Evolutionary conservation across 2,888 invertebrate species (phyloP).

Genomic region (Parnassius smintheus): DNA sequence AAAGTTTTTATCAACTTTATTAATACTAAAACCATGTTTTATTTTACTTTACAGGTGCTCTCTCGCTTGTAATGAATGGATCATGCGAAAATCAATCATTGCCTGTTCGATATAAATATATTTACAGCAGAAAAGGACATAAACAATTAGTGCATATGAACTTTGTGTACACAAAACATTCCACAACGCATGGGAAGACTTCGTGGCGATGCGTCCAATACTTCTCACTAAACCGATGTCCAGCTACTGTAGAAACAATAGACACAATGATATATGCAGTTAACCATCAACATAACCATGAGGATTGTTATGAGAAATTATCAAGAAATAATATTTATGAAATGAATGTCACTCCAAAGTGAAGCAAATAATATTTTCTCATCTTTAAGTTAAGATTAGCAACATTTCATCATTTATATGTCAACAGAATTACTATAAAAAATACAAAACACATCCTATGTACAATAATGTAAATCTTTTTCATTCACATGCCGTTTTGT

Average conservation of each 20-base stretch:
- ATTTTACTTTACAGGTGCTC: slow-evolving; percentile 63
- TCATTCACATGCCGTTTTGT: too few species aligned
- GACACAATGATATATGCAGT: slow-evolving; percentile 73
- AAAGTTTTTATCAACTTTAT: background rate
- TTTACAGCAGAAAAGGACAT: slow-evolving; percentile 77
- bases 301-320: slow-evolving; percentile 73
- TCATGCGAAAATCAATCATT: slow-evolving; percentile 59
- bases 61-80: slow-evolving; percentile 70
- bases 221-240: slow-evolving; percentile 76
- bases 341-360: slow-evolving; percentile 68
- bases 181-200: slow-evolving; percentile 76
- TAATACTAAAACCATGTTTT: background rate
- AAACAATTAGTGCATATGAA: slow-evolving; percentile 78
- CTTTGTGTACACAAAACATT: slow-evolving; percentile 78
- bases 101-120: slow-evolving; percentile 73
- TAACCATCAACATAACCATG: slow-evolving; percentile 76
- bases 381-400: slow-evolving; percentile 21
- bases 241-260: slow-evolving; percentile 76
- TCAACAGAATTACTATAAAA: too few species aligned
- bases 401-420: slow-evolving; percentile 13
- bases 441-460: too few species aligned
- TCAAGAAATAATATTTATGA: slow-evolving; percentile 73
- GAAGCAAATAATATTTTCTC: slow-evolving; percentile 37
- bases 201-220: slow-evolving; percentile 79
- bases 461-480: too few species aligned